phyloP scores from a whole-genome alignment of 2,888 invertebrate genomes.

The Julus scanicus region DNA sequence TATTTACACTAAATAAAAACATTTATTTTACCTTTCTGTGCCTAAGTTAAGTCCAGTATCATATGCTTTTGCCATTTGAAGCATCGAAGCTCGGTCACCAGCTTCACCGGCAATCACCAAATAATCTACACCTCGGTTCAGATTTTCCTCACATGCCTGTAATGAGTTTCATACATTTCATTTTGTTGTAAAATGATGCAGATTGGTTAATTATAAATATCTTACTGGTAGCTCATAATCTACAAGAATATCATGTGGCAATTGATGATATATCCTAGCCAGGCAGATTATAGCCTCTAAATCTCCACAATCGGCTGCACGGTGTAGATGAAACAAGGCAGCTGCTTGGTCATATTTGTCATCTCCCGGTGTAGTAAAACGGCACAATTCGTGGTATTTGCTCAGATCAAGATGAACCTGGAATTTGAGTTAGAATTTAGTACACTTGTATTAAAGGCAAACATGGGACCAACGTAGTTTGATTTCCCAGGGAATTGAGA shows the following conservation, averaged over 20 bases:
- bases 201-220: background rate
- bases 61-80: conserved; percentile 69
- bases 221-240: conserved; percentile 66
- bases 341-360: conserved; percentile 68
- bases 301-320: conserved; percentile 69
- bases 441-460: background rate
- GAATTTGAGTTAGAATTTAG: background rate
- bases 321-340: conserved; percentile 70
- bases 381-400: conserved; percentile 70
- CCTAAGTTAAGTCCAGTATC: conserved; percentile 68
- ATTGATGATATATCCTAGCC: conserved; percentile 68
- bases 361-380: conserved; percentile 64
- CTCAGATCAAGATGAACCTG: conserved; percentile 71
- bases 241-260: conserved; percentile 69
- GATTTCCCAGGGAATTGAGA: background rate
- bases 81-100: conserved; percentile 69
- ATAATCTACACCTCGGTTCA: conserved; percentile 64
- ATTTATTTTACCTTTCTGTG: conserved; percentile 61
- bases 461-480: background rate
- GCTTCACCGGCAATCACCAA: conserved; percentile 67
- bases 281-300: conserved; percentile 69
- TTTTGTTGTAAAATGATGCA: background rate
- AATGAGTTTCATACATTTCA: background rate
- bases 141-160: conserved; percentile 62
- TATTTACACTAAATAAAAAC: background rate